phyloP scores from a whole-genome alignment of 30 jellyfish, hydroid and myxozoan species.

The Hydractinia symbiolongicarpus region DNA sequence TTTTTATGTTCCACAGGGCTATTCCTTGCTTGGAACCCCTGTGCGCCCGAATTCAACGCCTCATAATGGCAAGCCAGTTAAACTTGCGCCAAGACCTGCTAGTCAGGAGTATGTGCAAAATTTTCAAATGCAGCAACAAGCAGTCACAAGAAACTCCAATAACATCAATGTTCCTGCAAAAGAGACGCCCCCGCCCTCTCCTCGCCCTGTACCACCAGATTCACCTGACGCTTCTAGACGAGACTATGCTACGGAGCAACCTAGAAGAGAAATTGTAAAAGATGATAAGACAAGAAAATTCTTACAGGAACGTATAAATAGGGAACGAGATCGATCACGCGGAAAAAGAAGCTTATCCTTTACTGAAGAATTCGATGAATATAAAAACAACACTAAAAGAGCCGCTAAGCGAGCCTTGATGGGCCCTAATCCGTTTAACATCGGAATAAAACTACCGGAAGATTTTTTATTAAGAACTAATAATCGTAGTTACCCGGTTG shows the following conservation, averaged over 20 bases:
- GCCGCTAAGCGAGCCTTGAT: slow-evolving; percentile 71
- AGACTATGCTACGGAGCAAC: slow-evolving; percentile 25
- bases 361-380: slow-evolving; percentile 35
- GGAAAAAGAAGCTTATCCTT: slow-evolving; percentile 39
- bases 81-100: neutral
- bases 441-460: slow-evolving; percentile 50
- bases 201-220: slow-evolving; percentile 42
- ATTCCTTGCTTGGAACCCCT: slow-evolving; percentile 15
- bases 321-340: slow-evolving; percentile 28
- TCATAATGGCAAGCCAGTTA: neutral
- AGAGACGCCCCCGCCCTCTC: slow-evolving; percentile 9
- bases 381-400: slow-evolving; percentile 26
- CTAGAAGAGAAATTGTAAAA: slow-evolving; percentile 11
- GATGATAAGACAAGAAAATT: slow-evolving; percentile 24
- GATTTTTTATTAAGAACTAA: slow-evolving; percentile 38
- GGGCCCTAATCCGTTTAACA: slow-evolving; percentile 74
- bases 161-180: neutral
- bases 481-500: slow-evolving; percentile 23
- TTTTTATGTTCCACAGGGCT: neutral
- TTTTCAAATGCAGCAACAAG: neutral
- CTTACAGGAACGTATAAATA: slow-evolving; percentile 27
- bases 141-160: neutral
- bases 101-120: neutral
- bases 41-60: neutral
- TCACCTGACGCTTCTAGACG: slow-evolving; percentile 27